Percentiles rank a stretch among this genome's conserved stretches.
These are phyloP conservation scores for Eumerus sabulonum DNA, from an alignment of 2,888 invertebrate genomes.

Conservation along the genomic window DNA sequence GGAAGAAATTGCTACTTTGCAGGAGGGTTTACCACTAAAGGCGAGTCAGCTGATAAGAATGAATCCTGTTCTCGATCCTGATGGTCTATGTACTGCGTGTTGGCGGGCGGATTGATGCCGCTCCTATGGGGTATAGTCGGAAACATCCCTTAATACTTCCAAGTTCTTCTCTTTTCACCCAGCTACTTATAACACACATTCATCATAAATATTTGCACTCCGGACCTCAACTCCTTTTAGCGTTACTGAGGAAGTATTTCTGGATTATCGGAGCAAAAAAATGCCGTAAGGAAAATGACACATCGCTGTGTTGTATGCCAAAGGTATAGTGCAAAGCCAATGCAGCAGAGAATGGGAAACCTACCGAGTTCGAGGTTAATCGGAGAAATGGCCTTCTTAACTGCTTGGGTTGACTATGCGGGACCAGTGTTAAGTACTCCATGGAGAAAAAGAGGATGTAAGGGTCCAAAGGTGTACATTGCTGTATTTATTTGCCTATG, in stretches of 20 bases:
- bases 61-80: neutral
- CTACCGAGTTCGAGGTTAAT: neutral
- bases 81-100: neutral
- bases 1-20: too few species aligned
- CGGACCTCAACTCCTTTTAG: neutral
- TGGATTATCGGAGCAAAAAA: conserved; percentile 5
- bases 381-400: neutral
- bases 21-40: too few species aligned
- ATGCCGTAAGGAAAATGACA: conserved; percentile 3
- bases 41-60: too few species aligned
- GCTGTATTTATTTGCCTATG: conserved; percentile 1
- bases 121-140: neutral
- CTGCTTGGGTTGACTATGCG: neutral
- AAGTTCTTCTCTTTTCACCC: neutral
- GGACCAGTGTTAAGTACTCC: neutral
- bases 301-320: conserved; percentile 4
- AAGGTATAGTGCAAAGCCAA: conserved; percentile 12
- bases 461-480: neutral
- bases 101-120: conserved; percentile 7
- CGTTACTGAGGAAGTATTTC: conserved; percentile 4
- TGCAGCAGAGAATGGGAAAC: conserved; percentile 11
- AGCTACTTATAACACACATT: neutral
- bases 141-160: conserved; percentile 8
- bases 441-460: conserved; percentile 3
- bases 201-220: conserved; percentile 10